Evolutionary conservation across 1,140 invertebrate genomes (phyloP).

Genomic region (Drosophila seguyi): DNA sequence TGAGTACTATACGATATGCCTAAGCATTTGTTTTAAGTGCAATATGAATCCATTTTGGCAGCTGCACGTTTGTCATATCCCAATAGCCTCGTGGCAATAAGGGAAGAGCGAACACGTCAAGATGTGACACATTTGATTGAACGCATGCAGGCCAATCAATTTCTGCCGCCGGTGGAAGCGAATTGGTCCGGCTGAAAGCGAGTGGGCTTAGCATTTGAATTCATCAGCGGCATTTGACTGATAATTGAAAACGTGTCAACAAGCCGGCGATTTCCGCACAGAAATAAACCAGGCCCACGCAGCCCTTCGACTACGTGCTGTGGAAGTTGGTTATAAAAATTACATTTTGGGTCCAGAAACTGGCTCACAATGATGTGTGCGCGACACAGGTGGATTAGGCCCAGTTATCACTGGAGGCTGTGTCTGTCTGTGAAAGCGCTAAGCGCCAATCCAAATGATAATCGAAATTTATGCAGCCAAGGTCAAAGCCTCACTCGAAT

Average conservation of each 20-base stretch:
- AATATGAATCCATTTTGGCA: slow-evolving; percentile 24
- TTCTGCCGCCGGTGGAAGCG: slow-evolving; percentile 30
- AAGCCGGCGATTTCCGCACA: slow-evolving; percentile 57
- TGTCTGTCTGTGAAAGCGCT: slow-evolving; percentile 5
- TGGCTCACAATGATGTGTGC: slow-evolving; percentile 16
- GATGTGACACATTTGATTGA: slow-evolving; percentile 78
- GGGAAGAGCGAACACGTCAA: slow-evolving; percentile 55
- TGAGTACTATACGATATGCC: not conserved
- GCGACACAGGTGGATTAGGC: slow-evolving; percentile 8
- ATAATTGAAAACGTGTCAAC: slow-evolving; percentile 83
- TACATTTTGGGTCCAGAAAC: slow-evolving; percentile 22
- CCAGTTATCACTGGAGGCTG: slow-evolving; percentile 14
- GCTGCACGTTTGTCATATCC: slow-evolving; percentile 40
- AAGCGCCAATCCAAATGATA: slow-evolving; percentile 16
- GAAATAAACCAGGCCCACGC: slow-evolving; percentile 25
- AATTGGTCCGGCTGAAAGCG: slow-evolving; percentile 8
- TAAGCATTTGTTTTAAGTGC: slow-evolving; percentile 17
- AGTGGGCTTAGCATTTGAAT: slow-evolving; percentile 39
- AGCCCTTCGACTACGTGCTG: slow-evolving; percentile 41
- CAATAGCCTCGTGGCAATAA: slow-evolving; percentile 49
- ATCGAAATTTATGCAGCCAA: slow-evolving; percentile 11
- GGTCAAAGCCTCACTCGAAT: not conserved
- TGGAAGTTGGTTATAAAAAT: slow-evolving; percentile 43
- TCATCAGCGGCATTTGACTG: slow-evolving; percentile 56
- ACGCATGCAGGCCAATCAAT: slow-evolving; percentile 64